Evolutionary conservation across 2,797 vertebrate species (phyloP).

Genomic region (Peromyscus aztecus): DNA sequence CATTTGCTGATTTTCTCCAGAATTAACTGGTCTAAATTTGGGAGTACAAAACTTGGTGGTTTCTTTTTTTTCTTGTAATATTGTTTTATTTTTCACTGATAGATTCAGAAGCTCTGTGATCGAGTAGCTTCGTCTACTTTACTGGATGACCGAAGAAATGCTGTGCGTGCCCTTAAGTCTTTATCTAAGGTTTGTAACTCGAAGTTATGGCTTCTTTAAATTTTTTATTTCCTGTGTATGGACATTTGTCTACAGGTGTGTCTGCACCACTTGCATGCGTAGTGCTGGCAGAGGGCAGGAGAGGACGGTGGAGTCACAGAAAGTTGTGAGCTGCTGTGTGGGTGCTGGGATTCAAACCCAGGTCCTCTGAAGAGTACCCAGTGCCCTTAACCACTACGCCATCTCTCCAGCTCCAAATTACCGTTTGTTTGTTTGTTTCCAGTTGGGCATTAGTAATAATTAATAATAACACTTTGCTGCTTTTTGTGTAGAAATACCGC

Average conservation of each 20-base stretch:
- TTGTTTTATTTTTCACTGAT: constrained; percentile 66
- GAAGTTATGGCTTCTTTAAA: background rate
- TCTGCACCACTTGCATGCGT: background rate
- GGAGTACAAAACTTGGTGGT: background rate
- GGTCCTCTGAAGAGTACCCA: background rate
- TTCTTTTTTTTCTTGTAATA: background rate
- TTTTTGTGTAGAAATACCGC: constrained; percentile 93
- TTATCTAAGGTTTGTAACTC: constrained; percentile 93
- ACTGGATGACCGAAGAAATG: constrained; percentile 97
- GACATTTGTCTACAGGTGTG: background rate
- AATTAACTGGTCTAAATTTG: constrained; percentile 21
- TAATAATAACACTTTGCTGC: background rate
- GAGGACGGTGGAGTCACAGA: background rate
- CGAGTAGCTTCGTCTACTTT: constrained; percentile 97
- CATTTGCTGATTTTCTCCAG: background rate
- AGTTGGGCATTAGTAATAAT: constrained; percentile 16
- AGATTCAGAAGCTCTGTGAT: constrained; percentile 99
- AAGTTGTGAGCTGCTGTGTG: background rate
- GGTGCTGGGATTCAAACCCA: background rate
- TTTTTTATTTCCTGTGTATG: background rate
- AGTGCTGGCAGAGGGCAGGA: background rate
- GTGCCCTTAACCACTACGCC: background rate
- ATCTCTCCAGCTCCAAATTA: background rate
- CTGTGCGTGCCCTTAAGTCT: constrained; percentile 97
- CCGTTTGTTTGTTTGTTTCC: background rate